Conservation (phyloP, 2,888 invertebrate genomes). For the Amblyteles armatorius region DNA sequence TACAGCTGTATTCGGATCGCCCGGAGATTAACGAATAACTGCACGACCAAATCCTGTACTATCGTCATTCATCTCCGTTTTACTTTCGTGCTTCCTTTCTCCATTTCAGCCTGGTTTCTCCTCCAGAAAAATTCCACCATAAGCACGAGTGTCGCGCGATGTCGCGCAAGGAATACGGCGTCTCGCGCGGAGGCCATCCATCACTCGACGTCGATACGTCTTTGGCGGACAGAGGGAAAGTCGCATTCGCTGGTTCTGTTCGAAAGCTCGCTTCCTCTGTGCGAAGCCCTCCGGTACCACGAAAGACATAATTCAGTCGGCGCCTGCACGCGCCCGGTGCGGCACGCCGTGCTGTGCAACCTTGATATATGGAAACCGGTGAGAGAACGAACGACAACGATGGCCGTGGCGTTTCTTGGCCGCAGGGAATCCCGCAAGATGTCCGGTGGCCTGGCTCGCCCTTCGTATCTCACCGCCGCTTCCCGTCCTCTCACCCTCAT, state of each 20-base stretch:
- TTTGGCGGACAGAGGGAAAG: constrained; percentile 1
- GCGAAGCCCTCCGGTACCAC: constrained; percentile 36
- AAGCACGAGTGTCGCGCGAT: constrained; percentile 21
- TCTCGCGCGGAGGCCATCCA: constrained; percentile 34
- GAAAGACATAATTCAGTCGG: constrained; percentile 68
- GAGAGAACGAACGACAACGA: constrained; percentile 60
- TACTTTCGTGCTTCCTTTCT: neutral
- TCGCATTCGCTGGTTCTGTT: constrained; percentile 37
- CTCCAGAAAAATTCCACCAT: constrained; percentile 25
- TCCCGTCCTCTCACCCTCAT: constrained; percentile 32
- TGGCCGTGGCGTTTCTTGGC: constrained; percentile 57
- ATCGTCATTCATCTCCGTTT: constrained; percentile 15
- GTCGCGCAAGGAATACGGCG: constrained; percentile 21
- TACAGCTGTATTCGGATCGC: no score
- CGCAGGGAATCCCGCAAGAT: constrained; percentile 60
- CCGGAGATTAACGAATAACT: neutral
- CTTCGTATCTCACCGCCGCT: constrained; percentile 49
- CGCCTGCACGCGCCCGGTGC: constrained; percentile 46
- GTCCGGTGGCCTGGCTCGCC: constrained; percentile 48
- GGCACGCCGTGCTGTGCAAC: constrained; percentile 34
- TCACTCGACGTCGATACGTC: constrained; percentile 48
- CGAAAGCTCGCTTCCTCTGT: constrained; percentile 22
- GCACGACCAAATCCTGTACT: neutral
- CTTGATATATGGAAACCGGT: constrained; percentile 68
- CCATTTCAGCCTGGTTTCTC: neutral